Base-by-base conservation (phyloP, 2,113 vertebrate genomes). In the Hippocampus barbouri region DNA sequence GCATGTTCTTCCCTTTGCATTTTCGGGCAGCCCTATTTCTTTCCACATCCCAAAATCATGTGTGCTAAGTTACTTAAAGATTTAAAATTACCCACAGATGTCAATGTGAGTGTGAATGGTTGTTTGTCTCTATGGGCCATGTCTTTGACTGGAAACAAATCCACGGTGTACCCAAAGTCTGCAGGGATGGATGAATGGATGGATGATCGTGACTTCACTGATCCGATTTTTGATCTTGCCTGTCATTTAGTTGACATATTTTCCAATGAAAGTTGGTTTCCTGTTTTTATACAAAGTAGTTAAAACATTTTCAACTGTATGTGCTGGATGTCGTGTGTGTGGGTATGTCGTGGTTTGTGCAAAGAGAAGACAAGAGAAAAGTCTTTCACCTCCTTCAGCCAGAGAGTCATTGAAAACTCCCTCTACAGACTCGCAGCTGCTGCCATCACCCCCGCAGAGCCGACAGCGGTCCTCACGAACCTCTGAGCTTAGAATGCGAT, bases 401-500 rank as follows among this genome's bases (percentile, higher is more conserved):
- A 94, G 81, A 4, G 95, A 94, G 30, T 95, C 92, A 73, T 95
- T 95, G 91, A 98, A 98, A 85, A 97, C 3, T 0, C 95, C 96
- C 83, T 98, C 96, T 6, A 97, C 87, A 73, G 94, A 94, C 85
- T 94, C 92, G 0, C 97, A 99, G 90, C 94, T 90, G 86, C 93
- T 97, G 43, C 96, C 96, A 0, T 98, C 96, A 0, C 97, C 96
- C 20, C 95, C 96, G 0, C 97, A 99, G 68, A 95, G 88, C 0
- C 96, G 92, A 68, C 97, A 98, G 73, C 95, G 96, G 85, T 98
- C 97, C 75, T 99, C 97, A 6, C 95, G 93, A 0, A 94, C 83
- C 53, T 97, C 96, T 0, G 96, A 98, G 86, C 94, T 94, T 59
- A 99, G 92, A 74, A 97, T 90, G 6, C 96, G 94, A 87, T 99